phyloP scores from a whole-genome alignment of 2,797 vertebrate genomes.

The Cuniculus paca region DNA sequence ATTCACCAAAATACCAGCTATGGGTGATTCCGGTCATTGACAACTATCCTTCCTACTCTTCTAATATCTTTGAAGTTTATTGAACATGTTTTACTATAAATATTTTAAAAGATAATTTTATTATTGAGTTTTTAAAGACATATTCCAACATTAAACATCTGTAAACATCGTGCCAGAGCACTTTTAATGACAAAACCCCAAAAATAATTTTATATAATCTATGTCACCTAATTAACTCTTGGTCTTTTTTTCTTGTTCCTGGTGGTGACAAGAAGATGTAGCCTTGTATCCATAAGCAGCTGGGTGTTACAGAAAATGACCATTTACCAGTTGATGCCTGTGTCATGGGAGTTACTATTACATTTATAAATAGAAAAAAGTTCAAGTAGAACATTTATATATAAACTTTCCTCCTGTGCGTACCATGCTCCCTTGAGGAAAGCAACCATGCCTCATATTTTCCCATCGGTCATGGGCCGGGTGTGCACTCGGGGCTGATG shows the following conservation, averaged over 20 bases:
- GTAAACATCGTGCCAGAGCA: not conserved
- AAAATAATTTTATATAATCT: not conserved
- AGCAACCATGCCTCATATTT: not conserved
- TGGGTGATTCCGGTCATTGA: not conserved
- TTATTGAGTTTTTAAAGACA: not conserved
- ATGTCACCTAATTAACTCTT: not conserved
- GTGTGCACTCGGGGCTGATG: not conserved
- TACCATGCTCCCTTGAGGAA: not conserved
- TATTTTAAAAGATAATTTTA: not conserved
- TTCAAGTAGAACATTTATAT: not conserved
- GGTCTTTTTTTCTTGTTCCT: not conserved
- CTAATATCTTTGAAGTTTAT: not conserved
- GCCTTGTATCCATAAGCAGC: not conserved
- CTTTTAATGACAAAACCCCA: not conserved
- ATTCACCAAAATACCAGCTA: constrained; percentile 11
- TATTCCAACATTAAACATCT: not conserved
- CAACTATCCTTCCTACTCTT: not conserved
- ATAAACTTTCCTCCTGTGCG: not conserved
- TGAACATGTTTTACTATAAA: constrained; percentile 21
- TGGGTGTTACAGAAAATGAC: not conserved
- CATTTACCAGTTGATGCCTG: not conserved
- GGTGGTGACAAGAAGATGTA: not conserved
- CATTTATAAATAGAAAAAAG: not conserved
- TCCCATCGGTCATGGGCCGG: not conserved
- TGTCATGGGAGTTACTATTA: not conserved